Base-by-base conservation (phyloP, 2,113 vertebrate species). In the Peromyscus leucopus region DNA sequence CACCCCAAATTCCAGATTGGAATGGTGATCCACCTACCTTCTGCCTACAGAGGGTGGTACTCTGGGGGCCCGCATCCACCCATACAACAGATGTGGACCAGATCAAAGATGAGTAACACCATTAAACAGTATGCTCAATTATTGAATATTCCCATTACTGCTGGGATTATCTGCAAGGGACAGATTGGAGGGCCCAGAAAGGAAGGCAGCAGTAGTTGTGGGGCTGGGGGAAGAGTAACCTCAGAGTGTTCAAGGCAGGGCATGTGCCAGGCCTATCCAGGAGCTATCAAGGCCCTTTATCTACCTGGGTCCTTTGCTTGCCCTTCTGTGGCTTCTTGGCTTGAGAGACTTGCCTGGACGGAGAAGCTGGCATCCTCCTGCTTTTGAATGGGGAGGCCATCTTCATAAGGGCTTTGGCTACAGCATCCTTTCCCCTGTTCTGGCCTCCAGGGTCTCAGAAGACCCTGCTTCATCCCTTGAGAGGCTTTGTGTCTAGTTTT, bases 381-480 rank as follows among this genome's bases (percentile, higher is more conserved):
- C n/a, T 36, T 67, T 31, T 36, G 61, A 51, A 46, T 6, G 13
- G 55, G 75, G 57, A 89, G 5, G 26, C 1, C 36, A 5, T 2
- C 51, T 90, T 22, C 10, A 2, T 0, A 28, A 90, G 48, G 65
- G 12, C 57, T 80, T 71, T 42, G 89, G 9, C 5, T 22, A 3
- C 11, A 9, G n/a, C 7, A 55, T 3, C 21, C 17, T 87, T 6
- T 28, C 26, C 1, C 8, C 2, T 7, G 10, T 42, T 10, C 36
- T 26, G 84, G 48, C 42, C 24, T 26, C 55, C 71, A 3, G 78
- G 75, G 31, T 21, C 21, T 98, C 75, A 95, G 16, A 96, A 42
- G 90, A 4, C 55, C 11, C 33, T 89, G 89, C 0, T 31, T n/a
- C 42, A 0, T 9, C 19, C 46, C 0, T 4, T 0, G 26, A 61